Evolutionary conservation across 2,113 vertebrate genomes (phyloP).

Genomic region (Archocentrus centrarchus): DNA sequence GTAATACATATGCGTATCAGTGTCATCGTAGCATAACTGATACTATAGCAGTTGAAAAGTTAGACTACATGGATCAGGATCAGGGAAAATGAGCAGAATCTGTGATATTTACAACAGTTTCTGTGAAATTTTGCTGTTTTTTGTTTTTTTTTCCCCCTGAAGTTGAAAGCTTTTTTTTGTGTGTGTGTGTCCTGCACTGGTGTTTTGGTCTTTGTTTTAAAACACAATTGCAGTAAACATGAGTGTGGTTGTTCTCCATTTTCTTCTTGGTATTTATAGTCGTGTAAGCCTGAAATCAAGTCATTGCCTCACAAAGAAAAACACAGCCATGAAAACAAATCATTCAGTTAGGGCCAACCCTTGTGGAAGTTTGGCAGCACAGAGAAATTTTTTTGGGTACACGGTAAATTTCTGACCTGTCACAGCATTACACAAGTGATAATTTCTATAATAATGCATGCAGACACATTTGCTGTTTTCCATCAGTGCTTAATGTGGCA

Average conservation of each 20-base stretch:
- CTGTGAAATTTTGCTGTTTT: background rate
- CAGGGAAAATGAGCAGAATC: background rate
- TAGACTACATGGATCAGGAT: background rate
- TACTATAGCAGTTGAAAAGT: background rate
- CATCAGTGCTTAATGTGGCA: background rate
- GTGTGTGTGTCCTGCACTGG: background rate
- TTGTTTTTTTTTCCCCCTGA: background rate
- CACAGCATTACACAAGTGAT: background rate
- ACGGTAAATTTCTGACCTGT: background rate
- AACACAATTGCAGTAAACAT: constrained; percentile 25
- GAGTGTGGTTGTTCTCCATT: constrained; percentile 24
- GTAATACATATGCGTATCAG: constrained; percentile 36
- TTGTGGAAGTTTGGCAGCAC: constrained; percentile 3
- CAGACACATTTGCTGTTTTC: background rate
- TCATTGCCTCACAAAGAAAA: constrained; percentile 51
- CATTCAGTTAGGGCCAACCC: background rate
- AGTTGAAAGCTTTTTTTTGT: background rate
- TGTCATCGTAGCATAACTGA: constrained; percentile 13
- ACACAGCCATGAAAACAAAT: constrained; percentile 48
- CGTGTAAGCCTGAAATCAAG: constrained; percentile 47
- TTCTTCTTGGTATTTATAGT: constrained; percentile 45
- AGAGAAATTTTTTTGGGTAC: background rate
- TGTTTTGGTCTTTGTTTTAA: constrained; percentile 28
- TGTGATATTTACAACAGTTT: background rate
- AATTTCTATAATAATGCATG: background rate